A percentile compares a stretch with the other conserved stretches of the same genome.
Conservation (phyloP, 1,140 invertebrate species). For the Argopecten irradians region DNA sequence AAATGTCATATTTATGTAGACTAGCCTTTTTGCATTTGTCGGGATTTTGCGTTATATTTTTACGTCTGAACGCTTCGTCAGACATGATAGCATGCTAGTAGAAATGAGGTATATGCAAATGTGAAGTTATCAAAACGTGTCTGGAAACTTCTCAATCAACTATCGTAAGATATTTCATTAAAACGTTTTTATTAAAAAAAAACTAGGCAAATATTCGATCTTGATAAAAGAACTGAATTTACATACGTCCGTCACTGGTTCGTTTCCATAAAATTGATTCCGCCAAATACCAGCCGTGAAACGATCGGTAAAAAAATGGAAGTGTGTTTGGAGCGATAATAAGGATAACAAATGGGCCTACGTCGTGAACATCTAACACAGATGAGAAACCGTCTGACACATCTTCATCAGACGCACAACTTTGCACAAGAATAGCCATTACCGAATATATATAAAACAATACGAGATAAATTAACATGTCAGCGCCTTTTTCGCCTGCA, state of each 20-base stretch:
- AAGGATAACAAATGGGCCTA: not conserved
- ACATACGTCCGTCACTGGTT: not conserved
- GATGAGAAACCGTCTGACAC: conserved; percentile 10
- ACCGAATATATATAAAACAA: not conserved
- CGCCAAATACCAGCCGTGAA: not conserved
- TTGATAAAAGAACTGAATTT: no score
- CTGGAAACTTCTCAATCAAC: no score
- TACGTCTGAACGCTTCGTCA: no score
- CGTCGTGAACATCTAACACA: not conserved
- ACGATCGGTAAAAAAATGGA: not conserved
- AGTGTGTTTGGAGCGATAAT: not conserved
- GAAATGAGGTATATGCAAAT: no score
- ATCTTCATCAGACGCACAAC: not conserved
- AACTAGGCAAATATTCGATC: no score
- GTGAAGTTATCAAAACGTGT: no score
- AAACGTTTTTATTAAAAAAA: no score
- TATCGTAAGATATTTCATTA: no score
- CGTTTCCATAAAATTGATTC: not conserved
- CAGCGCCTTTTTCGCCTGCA: not conserved
- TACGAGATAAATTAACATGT: not conserved
- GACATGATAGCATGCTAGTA: no score
- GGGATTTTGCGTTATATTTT: no score
- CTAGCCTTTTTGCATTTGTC: no score
- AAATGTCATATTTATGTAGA: no score
- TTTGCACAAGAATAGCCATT: conserved; percentile 16